A percentile compares a stretch with the other conserved stretches of the same genome.
phyloP scores from a whole-genome alignment of 2,888 invertebrate species.

The Scaptomyza polygonia region DNA sequence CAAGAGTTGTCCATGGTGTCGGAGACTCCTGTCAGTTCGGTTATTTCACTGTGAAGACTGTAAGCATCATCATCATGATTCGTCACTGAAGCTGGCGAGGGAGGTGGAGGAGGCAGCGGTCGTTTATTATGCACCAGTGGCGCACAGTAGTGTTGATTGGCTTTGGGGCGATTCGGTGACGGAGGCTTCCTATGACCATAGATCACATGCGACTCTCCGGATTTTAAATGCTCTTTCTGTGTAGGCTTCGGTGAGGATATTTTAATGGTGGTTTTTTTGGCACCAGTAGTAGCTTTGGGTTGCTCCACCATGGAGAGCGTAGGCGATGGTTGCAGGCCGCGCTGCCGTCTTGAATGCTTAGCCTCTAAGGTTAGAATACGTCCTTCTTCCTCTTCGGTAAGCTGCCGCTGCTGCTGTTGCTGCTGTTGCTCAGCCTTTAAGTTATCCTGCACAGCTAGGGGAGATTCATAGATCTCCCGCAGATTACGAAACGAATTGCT shows the following conservation, averaged over 20 bases:
- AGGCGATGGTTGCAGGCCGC: conserved; percentile 84
- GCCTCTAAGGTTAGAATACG: conserved; percentile 89
- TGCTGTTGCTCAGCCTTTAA: conserved; percentile 80
- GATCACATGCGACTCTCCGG: neutral
- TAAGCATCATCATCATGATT: conserved; percentile 78
- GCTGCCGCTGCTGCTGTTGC: conserved; percentile 72
- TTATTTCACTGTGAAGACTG: conserved; percentile 83
- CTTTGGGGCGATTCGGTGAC: conserved; percentile 26
- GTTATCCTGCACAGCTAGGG: conserved; percentile 85
- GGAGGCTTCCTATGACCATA: conserved; percentile 21
- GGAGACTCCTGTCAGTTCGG: conserved; percentile 83
- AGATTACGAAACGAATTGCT: conserved; percentile 90
- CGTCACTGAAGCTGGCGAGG: conserved; percentile 35
- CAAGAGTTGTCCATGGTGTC: conserved; percentile 79
- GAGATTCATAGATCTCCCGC: conserved; percentile 90
- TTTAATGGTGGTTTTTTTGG: conserved; percentile 79
- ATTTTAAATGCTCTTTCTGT: conserved; percentile 11
- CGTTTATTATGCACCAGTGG: conserved; percentile 61
- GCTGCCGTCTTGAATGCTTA: conserved; percentile 90
- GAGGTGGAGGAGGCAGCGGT: conserved; percentile 64
- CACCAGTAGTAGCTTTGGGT: conserved; percentile 24
- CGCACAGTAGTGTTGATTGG: conserved; percentile 65
- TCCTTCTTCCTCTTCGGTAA: conserved; percentile 85
- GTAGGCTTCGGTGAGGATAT: conserved; percentile 64
- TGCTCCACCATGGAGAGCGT: conserved; percentile 78